Conservation (phyloP, 2,797 vertebrate genomes). For the Streptopelia turtur region DNA sequence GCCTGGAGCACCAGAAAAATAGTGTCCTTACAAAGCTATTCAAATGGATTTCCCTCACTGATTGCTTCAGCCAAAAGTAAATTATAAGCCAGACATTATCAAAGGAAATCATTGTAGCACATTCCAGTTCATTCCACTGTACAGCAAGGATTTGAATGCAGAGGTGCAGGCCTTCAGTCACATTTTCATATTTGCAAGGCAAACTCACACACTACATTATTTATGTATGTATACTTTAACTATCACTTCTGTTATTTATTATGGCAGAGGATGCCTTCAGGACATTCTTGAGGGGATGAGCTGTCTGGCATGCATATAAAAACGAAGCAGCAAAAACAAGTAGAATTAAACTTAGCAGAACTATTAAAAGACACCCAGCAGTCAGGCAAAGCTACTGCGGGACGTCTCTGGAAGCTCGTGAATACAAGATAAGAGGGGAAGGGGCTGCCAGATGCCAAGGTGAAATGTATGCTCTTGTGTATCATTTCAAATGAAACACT, state of each 20-base stretch:
- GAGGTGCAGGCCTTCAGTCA: not conserved
- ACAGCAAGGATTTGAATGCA: not conserved
- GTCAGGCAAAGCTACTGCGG: constrained; percentile 12
- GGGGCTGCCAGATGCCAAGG: not conserved
- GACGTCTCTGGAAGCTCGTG: not conserved
- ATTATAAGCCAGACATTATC: constrained; percentile 65
- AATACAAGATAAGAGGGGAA: constrained; percentile 5
- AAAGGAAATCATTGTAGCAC: constrained; percentile 46
- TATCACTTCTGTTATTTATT: constrained; percentile 62
- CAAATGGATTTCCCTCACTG: constrained; percentile 60
- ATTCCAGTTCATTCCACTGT: constrained; percentile 47
- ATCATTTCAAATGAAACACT: constrained; percentile 4
- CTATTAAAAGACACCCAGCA: constrained; percentile 50
- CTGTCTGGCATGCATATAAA: constrained; percentile 53
- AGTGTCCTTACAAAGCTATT: constrained; percentile 50
- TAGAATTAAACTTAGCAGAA: constrained; percentile 61
- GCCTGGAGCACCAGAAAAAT: constrained; percentile 55
- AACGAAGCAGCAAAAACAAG: constrained; percentile 53
- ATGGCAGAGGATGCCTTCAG: constrained; percentile 51
- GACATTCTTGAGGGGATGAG: constrained; percentile 66
- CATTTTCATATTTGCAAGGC: not conserved
- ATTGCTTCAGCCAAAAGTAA: constrained; percentile 54
- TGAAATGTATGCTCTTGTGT: constrained; percentile 1
- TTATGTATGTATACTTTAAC: constrained; percentile 45
- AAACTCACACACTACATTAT: constrained; percentile 5